A percentile compares a stretch with the other conserved stretches of the same genome.
Evolutionary conservation across 2,888 invertebrate species (phyloP).

Genomic region (Ephialtes manifestator): DNA sequence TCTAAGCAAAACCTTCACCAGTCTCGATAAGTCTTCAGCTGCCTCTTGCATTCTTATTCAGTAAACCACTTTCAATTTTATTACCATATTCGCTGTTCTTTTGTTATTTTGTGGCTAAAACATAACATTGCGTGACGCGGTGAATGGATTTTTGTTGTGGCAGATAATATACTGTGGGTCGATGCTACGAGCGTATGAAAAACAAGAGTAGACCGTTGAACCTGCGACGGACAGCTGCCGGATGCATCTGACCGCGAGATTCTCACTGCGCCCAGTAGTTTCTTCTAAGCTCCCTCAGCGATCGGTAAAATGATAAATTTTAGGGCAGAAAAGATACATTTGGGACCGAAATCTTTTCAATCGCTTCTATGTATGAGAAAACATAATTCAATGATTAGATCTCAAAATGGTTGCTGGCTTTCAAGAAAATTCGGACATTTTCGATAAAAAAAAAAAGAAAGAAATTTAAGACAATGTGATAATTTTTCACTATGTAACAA

Average conservation of each 20-base stretch:
- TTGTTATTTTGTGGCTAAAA: slow-evolving; percentile 58
- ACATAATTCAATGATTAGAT: background rate
- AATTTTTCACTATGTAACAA: background rate
- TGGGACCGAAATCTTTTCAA: background rate
- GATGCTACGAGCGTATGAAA: slow-evolving; percentile 49
- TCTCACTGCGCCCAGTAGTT: background rate
- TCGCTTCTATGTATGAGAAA: background rate
- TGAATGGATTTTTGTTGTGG: slow-evolving; percentile 59
- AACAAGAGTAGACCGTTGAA: slow-evolving; percentile 49
- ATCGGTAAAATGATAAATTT: background rate
- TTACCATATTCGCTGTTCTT: slow-evolving; percentile 20
- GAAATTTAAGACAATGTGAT: background rate
- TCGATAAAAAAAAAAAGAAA: background rate
- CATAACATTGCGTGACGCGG: slow-evolving; percentile 64
- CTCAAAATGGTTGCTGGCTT: no score
- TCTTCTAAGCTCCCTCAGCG: background rate
- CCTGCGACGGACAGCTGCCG: slow-evolving; percentile 43
- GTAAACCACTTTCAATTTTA: slow-evolving; percentile 19
- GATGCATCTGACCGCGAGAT: slow-evolving; percentile 35
- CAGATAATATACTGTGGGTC: slow-evolving; percentile 55
- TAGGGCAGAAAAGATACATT: background rate
- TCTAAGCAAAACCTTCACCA: background rate
- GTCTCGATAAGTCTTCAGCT: background rate
- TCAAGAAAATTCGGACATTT: no score
- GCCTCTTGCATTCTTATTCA: slow-evolving; percentile 11